phyloP scores from a whole-genome alignment of 2,888 invertebrate genomes.

The Unio pictorum region DNA sequence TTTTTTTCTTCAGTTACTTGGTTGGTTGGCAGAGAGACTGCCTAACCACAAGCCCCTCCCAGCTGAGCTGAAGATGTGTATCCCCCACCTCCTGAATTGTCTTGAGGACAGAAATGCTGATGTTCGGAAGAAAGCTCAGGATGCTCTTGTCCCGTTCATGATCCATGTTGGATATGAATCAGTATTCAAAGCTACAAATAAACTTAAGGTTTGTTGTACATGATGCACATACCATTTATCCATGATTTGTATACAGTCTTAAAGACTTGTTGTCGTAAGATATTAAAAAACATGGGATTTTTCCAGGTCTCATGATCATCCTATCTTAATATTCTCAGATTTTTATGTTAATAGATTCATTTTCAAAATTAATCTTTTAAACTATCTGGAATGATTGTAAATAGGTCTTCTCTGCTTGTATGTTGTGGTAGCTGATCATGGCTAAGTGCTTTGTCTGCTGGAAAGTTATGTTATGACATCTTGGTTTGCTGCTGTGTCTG shows the following conservation, averaged over 20 bases:
- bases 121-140: slow-evolving; percentile 90
- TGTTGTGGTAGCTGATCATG: too few species aligned
- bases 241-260: too few species aligned
- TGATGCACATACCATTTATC: too few species aligned
- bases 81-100: slow-evolving; percentile 85
- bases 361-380: background rate
- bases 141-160: slow-evolving; percentile 93
- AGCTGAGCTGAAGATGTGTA: slow-evolving; percentile 84
- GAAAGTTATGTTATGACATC: too few species aligned
- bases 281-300: too few species aligned
- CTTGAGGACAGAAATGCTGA: slow-evolving; percentile 93
- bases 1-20: slow-evolving; percentile 76
- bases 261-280: too few species aligned
- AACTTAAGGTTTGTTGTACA: slow-evolving; percentile 79
- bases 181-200: slow-evolving; percentile 84
- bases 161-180: slow-evolving; percentile 88
- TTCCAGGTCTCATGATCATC: background rate
- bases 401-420: too few species aligned
- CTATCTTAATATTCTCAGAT: background rate
- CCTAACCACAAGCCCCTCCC: slow-evolving; percentile 73
- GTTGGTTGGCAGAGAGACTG: slow-evolving; percentile 88
- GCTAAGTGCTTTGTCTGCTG: too few species aligned
- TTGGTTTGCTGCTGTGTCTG: too few species aligned
- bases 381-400: background rate
- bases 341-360: background rate